A percentile compares a stretch with the other conserved stretches of the same genome.
These are phyloP conservation scores for Drosophila paracracens DNA, from an alignment of 2,888 invertebrate species.

Conservation along the genomic window DNA sequence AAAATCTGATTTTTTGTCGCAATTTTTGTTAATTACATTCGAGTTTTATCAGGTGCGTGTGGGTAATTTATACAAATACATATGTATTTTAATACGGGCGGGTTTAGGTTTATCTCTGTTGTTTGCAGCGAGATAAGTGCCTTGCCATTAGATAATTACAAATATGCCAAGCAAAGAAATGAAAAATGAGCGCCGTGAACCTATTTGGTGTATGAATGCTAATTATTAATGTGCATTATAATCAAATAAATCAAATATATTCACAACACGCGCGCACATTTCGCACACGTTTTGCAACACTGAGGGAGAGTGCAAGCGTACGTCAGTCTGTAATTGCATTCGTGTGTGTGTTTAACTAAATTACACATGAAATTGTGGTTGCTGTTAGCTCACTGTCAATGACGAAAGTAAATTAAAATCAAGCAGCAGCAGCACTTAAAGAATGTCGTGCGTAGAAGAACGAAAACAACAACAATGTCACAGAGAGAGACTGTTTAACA, in stretches of 20 bases:
- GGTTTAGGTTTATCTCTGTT: constrained; percentile 65
- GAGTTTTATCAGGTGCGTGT: constrained; percentile 61
- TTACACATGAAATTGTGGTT: constrained; percentile 43
- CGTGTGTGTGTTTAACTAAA: constrained; percentile 9
- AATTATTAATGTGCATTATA: constrained; percentile 41
- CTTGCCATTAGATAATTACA: constrained; percentile 59
- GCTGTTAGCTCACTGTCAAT: constrained; percentile 11
- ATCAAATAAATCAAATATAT: constrained; percentile 19
- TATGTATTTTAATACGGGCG: constrained; percentile 9
- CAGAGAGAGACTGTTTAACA: constrained; percentile 49
- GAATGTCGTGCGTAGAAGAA: constrained; percentile 50
- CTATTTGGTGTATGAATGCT: constrained; percentile 46
- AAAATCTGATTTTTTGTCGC: constrained; percentile 51
- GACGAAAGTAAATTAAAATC: constrained; percentile 37
- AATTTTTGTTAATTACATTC: constrained; percentile 61
- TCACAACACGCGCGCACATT: constrained; percentile 49
- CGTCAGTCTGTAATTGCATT: constrained; percentile 1
- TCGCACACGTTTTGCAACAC: constrained; percentile 55
- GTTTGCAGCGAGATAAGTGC: constrained; percentile 65
- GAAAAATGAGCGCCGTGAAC: constrained; percentile 40
- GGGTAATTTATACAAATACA: constrained; percentile 20
- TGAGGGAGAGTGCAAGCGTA: constrained; percentile 28
- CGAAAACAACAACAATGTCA: constrained; percentile 35
- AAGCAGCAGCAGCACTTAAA: constrained; percentile 51
- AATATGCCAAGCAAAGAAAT: constrained; percentile 23